phyloP scores from a whole-genome alignment of 2,888 invertebrate genomes.

The Agonopterix subpropinquella region DNA sequence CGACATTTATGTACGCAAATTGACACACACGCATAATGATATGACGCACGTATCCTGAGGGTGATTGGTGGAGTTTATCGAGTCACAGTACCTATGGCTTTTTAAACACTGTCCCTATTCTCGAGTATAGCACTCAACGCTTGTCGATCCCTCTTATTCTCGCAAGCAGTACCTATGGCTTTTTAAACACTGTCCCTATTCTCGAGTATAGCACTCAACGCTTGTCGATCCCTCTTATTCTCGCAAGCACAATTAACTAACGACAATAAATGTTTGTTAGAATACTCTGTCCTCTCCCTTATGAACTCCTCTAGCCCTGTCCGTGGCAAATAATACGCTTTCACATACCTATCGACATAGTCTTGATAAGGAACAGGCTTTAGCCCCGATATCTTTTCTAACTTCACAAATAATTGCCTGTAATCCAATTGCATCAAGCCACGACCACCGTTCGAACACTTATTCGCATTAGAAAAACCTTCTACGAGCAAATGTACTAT shows the following conservation, averaged over 20 bases:
- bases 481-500: constrained; percentile 93
- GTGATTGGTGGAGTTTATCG: no score
- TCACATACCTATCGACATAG: constrained; percentile 95
- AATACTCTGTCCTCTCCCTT: constrained; percentile 90
- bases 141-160: constrained; percentile 91
- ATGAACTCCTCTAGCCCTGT: constrained; percentile 93
- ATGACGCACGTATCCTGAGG: no score
- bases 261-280: constrained; percentile 88
- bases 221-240: constrained; percentile 90
- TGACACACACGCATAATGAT: no score
- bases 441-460: constrained; percentile 96
- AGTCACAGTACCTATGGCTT: constrained; percentile 1
- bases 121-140: constrained; percentile 84
- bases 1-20: no score
- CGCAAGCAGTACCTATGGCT: constrained; percentile 82
- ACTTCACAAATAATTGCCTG: constrained; percentile 92
- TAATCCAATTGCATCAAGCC: constrained; percentile 99
- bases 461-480: constrained; percentile 93
- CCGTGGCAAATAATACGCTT: constrained; percentile 96
- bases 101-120: constrained; percentile 46
- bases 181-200: constrained; percentile 45
- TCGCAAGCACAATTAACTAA: constrained; percentile 91
- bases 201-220: constrained; percentile 83
- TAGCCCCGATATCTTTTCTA: constrained; percentile 89
- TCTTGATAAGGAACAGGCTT: constrained; percentile 91